These are phyloP conservation scores for Venustoraphidia nigricollis DNA, from an alignment of 2,888 invertebrate genomes.

Conservation along the genomic window DNA sequence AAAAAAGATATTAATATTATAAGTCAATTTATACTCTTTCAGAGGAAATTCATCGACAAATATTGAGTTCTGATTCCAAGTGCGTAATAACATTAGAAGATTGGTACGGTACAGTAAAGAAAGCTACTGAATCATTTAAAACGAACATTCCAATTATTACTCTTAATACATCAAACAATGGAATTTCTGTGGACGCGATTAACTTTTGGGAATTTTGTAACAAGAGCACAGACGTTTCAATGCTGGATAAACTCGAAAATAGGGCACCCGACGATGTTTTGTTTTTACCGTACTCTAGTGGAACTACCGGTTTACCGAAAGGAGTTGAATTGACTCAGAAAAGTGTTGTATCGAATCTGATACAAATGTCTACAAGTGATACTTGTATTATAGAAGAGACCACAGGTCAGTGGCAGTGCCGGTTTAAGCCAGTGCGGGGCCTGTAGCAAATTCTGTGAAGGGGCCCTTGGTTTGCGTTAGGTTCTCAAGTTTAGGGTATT, in stretches of 20 bases:
- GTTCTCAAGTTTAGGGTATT: too few relatives aligned
- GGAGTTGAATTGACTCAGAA: conserved; percentile 51
- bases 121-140: conserved; percentile 25
- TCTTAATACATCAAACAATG: conserved; percentile 27
- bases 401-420: conserved; percentile 6
- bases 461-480: too few relatives aligned
- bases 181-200: conserved; percentile 37
- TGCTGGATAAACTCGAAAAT: conserved; percentile 31
- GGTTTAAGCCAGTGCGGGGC: too few relatives aligned
- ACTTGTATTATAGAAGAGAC: conserved; percentile 5
- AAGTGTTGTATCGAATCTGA: conserved; percentile 36
- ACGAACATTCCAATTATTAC: conserved; percentile 34
- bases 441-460: too few relatives aligned
- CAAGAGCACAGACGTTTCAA: conserved; percentile 29
- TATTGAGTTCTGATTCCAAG: conserved; percentile 44
- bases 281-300: conserved; percentile 69
- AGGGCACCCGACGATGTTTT: conserved; percentile 40
- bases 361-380: conserved; percentile 14
- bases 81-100: conserved; percentile 42
- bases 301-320: conserved; percentile 71
- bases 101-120: conserved; percentile 31
- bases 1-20: too few relatives aligned
- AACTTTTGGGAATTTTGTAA: conserved; percentile 44
- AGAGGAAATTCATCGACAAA: conserved; percentile 57
- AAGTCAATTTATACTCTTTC: conserved; percentile 18